Evolutionary conservation across 1,140 invertebrate species (phyloP).

Genomic region (Acyrthosiphon pisum): DNA sequence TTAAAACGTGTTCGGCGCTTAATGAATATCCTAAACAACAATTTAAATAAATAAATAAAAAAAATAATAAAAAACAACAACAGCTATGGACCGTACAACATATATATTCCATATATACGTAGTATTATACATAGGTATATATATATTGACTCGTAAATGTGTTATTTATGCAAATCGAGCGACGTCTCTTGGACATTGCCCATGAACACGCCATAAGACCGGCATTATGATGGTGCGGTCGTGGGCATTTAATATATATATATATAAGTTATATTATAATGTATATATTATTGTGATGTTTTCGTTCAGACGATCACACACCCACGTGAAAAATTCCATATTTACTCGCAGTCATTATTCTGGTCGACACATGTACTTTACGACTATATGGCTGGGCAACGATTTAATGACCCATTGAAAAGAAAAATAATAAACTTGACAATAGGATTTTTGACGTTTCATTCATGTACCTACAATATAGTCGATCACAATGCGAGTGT

Average conservation of each 20-base stretch:
- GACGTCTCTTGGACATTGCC: constrained; percentile 37
- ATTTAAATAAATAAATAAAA: constrained; percentile 44
- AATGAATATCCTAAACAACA: constrained; percentile 41
- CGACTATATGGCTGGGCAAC: background rate
- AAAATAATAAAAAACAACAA: constrained; percentile 37
- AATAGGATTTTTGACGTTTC: constrained; percentile 46
- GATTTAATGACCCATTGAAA: constrained; percentile 57
- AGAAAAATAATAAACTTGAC: constrained; percentile 33
- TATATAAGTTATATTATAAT: background rate
- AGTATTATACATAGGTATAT: background rate
- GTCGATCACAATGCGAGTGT: constrained; percentile 39
- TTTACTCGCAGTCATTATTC: constrained; percentile 50
- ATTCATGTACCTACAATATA: constrained; percentile 41
- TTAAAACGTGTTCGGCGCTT: constrained; percentile 53
- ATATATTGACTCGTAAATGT: constrained; percentile 56
- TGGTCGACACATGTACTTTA: constrained; percentile 52
- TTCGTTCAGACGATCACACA: constrained; percentile 50
- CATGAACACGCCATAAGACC: constrained; percentile 16
- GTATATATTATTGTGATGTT: constrained; percentile 49
- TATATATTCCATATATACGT: background rate
- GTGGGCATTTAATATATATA: background rate
- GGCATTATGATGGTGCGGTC: background rate
- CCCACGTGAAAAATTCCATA: constrained; percentile 57
- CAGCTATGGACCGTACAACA: constrained; percentile 6
- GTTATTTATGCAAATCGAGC: constrained; percentile 53